A percentile compares a stretch with the other conserved stretches of the same genome.
Conservation (phyloP, 2,797 vertebrate genomes). For the Pangasius mekongensis region DNA sequence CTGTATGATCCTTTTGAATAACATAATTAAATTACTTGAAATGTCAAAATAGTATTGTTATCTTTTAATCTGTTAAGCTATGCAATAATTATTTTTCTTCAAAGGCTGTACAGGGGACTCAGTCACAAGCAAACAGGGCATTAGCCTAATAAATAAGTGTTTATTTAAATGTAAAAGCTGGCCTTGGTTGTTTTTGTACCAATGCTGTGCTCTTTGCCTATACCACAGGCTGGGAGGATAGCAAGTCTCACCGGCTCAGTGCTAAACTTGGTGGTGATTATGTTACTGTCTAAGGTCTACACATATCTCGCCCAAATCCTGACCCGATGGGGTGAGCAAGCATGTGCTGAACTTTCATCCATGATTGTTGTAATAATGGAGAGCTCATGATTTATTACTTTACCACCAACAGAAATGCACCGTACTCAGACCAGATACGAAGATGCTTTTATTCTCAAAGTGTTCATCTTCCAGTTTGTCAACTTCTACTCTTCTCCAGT, state of each 20-base stretch:
- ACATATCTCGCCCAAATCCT: slow-evolving; percentile 76
- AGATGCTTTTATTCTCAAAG: slow-evolving; percentile 83
- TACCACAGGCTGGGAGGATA: slow-evolving; percentile 73
- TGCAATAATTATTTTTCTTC: background rate
- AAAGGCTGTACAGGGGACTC: background rate
- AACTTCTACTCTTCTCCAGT: slow-evolving; percentile 85
- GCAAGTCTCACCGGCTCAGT: slow-evolving; percentile 79
- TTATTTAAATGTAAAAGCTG: background rate
- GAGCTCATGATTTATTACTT: background rate
- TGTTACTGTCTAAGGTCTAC: slow-evolving; percentile 79
- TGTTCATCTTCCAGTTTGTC: slow-evolving; percentile 85
- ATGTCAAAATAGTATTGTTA: background rate
- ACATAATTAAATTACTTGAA: background rate
- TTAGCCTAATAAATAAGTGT: background rate
- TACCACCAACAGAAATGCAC: slow-evolving; percentile 80
- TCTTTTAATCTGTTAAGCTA: background rate
- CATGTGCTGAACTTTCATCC: background rate
- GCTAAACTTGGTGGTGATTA: slow-evolving; percentile 80
- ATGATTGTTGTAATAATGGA: background rate
- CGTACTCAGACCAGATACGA: slow-evolving; percentile 81
- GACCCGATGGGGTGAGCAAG: slow-evolving; percentile 80
- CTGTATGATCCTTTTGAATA: background rate
- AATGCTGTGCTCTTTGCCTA: background rate
- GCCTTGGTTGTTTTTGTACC: background rate
- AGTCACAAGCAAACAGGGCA: background rate